A percentile compares a stretch with the other conserved stretches of the same genome.
Evolutionary conservation across 2,888 invertebrate species (phyloP).

Genomic region (Onchidella celtica): DNA sequence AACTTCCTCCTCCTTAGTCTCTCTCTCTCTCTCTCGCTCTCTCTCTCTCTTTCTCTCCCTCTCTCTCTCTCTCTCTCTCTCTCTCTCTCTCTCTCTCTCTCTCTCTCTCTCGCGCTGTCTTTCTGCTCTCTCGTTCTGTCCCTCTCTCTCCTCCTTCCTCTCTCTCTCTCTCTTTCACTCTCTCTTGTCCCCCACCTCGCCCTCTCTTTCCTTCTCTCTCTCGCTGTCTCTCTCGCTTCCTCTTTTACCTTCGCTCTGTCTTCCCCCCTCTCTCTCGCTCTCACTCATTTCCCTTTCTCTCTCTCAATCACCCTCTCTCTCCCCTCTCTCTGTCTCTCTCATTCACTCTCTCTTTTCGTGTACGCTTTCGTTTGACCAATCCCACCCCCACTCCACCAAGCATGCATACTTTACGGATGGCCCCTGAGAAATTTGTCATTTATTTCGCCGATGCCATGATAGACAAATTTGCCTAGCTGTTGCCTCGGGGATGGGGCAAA

Average conservation of each 20-base stretch:
- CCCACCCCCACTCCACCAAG: too few species aligned
- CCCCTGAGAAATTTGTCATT: too few species aligned
- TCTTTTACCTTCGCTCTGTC: not conserved
- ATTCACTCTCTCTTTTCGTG: not conserved
- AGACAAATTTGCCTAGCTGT: too few species aligned
- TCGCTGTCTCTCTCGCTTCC: not conserved
- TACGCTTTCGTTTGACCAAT: too few species aligned
- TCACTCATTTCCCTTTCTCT: not conserved
- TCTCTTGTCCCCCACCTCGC: not conserved
- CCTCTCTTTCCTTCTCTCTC: not conserved
- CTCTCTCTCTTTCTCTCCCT: slow-evolving; percentile 10
- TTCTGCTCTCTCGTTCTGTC: slow-evolving; percentile 7
- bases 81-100: slow-evolving; percentile 1
- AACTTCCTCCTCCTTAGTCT: not conserved
- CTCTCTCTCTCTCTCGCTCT: slow-evolving; percentile 23
- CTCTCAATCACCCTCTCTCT: not conserved
- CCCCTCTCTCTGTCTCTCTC: not conserved
- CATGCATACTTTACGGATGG: too few species aligned
- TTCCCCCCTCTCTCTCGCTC: too few species aligned
- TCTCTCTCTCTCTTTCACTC: slow-evolving; percentile 15
- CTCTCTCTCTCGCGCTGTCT: not conserved
- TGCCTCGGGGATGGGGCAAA: too few species aligned
- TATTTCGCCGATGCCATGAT: too few species aligned
- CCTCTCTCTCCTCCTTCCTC: not conserved
- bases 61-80: not conserved